A percentile compares a stretch with the other conserved stretches of the same genome.
phyloP scores from a whole-genome alignment of 2,888 invertebrate species.

The Dolichopus griseipennis region DNA sequence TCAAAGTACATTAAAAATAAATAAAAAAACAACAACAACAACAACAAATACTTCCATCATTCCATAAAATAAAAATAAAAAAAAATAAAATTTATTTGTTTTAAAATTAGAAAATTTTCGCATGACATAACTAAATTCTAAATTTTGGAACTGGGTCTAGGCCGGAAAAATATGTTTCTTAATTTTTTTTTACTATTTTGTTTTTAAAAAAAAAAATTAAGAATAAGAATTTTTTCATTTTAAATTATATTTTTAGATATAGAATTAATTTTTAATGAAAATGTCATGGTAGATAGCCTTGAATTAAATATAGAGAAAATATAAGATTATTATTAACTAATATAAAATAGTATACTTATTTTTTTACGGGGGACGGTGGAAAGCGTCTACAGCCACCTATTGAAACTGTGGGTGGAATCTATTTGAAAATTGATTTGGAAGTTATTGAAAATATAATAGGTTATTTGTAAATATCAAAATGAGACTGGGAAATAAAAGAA shows the following conservation, averaged over 20 bases:
- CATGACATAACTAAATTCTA: not conserved
- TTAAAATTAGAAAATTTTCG: not conserved
- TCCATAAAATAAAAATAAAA: not conserved
- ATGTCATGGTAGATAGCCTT: not conserved
- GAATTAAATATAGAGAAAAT: not conserved
- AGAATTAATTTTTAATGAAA: not conserved
- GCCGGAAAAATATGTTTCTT: not conserved
- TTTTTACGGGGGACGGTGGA: too few relatives aligned
- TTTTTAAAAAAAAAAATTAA: not conserved
- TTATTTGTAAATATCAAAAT: too few relatives aligned
- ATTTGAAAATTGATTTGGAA: too few relatives aligned
- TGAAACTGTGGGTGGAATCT: too few relatives aligned
- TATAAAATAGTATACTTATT: too few relatives aligned
- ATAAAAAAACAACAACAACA: not conserved
- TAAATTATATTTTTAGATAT: not conserved
- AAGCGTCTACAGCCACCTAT: too few relatives aligned
- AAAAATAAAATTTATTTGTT: not conserved
- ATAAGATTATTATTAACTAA: too few relatives aligned
- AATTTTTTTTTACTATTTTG: too few relatives aligned
- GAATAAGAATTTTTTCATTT: not conserved
- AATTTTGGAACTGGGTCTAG: constrained; percentile 3
- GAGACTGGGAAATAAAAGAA: too few relatives aligned
- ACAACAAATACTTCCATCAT: not conserved
- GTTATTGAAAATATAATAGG: too few relatives aligned
- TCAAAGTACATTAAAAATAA: not conserved